phyloP scores from a whole-genome alignment of 2,888 invertebrate species.

The Pandemis heparana region DNA sequence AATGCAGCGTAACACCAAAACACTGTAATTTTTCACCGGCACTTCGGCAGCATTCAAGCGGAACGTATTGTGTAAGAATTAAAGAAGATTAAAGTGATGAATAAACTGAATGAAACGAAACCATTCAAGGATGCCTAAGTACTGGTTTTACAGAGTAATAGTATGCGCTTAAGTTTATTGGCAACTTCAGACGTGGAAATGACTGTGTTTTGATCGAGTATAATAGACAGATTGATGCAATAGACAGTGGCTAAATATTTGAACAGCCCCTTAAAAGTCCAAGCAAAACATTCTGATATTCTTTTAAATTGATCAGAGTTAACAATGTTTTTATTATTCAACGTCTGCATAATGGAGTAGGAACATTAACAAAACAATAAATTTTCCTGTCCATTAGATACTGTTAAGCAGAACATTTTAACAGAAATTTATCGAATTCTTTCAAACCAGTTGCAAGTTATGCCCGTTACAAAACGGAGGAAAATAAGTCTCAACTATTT shows the following conservation, averaged over 20 bases:
- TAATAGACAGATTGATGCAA: not conserved
- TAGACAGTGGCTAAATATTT: not conserved
- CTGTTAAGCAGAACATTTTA: slow-evolving; percentile 7
- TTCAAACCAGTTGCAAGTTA: slow-evolving; percentile 26
- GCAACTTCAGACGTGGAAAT: not conserved
- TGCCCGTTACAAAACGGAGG: slow-evolving; percentile 19
- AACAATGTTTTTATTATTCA: not conserved
- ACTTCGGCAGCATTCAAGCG: slow-evolving; percentile 4
- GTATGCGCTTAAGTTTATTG: not conserved
- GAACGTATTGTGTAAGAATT: slow-evolving; percentile 21
- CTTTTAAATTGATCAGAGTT: not conserved
- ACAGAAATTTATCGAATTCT: slow-evolving; percentile 23
- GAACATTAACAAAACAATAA: slow-evolving; percentile 18
- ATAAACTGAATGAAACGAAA: not conserved
- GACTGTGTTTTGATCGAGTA: no score
- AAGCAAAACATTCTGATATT: not conserved
- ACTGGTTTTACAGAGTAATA: not conserved
- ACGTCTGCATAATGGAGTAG: not conserved
- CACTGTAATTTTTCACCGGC: slow-evolving; percentile 25
- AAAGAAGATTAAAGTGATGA: not conserved
- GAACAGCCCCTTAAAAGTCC: not conserved
- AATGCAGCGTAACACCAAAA: slow-evolving; percentile 29
- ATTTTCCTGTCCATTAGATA: slow-evolving; percentile 8
- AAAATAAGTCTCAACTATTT: slow-evolving; percentile 20
- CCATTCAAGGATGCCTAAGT: slow-evolving; percentile 12